phyloP scores from a whole-genome alignment of 2,888 invertebrate species.

The Barypeithes pellucidus region DNA sequence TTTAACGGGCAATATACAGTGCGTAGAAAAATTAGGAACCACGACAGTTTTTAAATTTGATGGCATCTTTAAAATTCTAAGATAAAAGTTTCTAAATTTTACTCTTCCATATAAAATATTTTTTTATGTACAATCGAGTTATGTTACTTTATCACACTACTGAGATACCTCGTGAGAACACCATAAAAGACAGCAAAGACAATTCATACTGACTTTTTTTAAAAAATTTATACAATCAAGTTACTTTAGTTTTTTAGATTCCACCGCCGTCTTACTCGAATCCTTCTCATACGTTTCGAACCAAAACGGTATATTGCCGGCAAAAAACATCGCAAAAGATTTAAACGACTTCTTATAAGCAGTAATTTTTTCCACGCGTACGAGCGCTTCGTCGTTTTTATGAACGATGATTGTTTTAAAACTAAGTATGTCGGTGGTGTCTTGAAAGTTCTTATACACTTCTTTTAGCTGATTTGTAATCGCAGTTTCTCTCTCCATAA shows the following conservation, averaged over 20 bases:
- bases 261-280: conserved; percentile 46
- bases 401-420: conserved; percentile 63
- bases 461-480: conserved; percentile 65
- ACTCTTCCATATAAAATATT: too few relatives aligned
- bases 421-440: conserved; percentile 60
- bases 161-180: too few relatives aligned
- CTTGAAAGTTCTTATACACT: conserved; percentile 53
- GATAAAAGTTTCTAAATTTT: too few relatives aligned
- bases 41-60: too few relatives aligned
- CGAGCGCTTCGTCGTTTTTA: conserved; percentile 60
- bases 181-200: too few relatives aligned
- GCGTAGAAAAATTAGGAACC: too few relatives aligned
- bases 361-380: conserved; percentile 62
- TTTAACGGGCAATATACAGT: too few relatives aligned
- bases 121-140: too few relatives aligned
- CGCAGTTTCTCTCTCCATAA: conserved; percentile 66
- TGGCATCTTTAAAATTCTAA: too few relatives aligned
- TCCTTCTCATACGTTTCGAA: conserved; percentile 61
- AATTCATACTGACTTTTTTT: too few relatives aligned
- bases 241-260: conserved; percentile 18
- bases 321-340: conserved; percentile 62
- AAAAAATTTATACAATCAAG: too few relatives aligned
- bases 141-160: too few relatives aligned
- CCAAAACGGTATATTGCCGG: conserved; percentile 62
- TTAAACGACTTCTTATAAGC: conserved; percentile 63